A percentile compares a stretch with the other conserved stretches of the same genome.
Conservation (phyloP, 92 coral and sea anemone species). For the Epizoanthus illoricatus region DNA sequence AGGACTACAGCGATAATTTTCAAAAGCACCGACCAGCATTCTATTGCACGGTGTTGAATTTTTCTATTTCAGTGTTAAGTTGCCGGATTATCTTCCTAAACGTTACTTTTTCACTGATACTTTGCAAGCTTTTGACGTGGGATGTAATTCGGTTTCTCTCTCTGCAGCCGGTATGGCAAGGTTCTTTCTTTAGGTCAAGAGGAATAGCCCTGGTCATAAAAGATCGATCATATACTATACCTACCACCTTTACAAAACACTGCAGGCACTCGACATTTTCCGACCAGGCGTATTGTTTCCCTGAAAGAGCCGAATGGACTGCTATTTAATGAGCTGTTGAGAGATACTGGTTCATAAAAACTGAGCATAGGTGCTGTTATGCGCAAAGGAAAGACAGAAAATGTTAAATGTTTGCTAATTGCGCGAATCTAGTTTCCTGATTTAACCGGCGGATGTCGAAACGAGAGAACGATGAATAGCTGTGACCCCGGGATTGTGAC, state of each 20-base stretch:
- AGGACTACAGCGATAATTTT: not conserved
- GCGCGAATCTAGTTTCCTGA: constrained; percentile 15
- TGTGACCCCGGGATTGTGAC: not conserved
- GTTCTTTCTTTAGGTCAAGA: no score
- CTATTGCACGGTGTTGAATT: not conserved
- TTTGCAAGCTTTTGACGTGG: not conserved
- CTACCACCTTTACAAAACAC: not conserved
- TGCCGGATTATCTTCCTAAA: not conserved
- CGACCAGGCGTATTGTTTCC: constrained; percentile 8
- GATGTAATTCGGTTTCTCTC: no score
- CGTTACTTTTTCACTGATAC: not conserved
- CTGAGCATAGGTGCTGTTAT: not conserved
- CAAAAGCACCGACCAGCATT: not conserved
- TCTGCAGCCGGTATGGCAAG: no score
- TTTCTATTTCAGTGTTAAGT: not conserved
- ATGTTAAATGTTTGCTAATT: constrained; percentile 25
- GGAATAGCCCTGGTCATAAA: no score
- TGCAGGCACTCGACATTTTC: not conserved
- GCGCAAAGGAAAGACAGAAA: constrained; percentile 5
- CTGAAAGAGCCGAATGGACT: constrained; percentile 4
- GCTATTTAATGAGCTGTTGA: constrained; percentile 21
- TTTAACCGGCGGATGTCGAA: constrained; percentile 25
- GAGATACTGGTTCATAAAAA: constrained; percentile 11
- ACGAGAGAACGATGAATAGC: not conserved
- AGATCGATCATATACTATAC: no score